Conservation (phyloP, 2,888 invertebrate species). For the Mongoloraphidia duomilia region DNA sequence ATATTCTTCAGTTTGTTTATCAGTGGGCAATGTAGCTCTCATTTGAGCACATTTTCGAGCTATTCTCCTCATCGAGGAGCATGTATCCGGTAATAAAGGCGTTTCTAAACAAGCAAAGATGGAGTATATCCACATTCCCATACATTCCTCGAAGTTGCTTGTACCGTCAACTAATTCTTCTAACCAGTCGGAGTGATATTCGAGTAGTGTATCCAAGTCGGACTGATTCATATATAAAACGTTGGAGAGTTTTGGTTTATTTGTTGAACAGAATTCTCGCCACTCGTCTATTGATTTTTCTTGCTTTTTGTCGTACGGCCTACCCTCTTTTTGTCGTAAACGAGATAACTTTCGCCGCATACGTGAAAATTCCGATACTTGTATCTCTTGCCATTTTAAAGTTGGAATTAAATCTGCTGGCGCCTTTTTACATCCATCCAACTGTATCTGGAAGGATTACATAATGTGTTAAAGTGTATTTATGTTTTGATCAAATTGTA, state of each 20-base stretch:
- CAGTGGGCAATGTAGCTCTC: conserved; percentile 29
- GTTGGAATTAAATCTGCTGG: conserved; percentile 31
- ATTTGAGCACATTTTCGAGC: conserved; percentile 46
- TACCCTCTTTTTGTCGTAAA: neutral
- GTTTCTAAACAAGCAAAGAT: conserved; percentile 46
- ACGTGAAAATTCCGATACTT: conserved; percentile 51
- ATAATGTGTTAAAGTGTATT: neutral
- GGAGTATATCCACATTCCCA: conserved; percentile 58
- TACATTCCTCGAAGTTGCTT: conserved; percentile 24
- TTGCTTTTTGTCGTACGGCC: neutral
- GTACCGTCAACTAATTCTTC: conserved; percentile 21
- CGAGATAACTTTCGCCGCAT: conserved; percentile 26
- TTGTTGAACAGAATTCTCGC: conserved; percentile 11
- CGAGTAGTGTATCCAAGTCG: conserved; percentile 30
- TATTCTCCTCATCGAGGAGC: conserved; percentile 44
- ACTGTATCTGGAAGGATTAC: conserved; percentile 19
- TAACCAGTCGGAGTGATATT: conserved; percentile 34
- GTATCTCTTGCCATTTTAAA: conserved; percentile 50
- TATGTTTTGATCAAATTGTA: too few relatives aligned
- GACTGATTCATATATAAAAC: conserved; percentile 33
- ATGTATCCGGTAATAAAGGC: conserved; percentile 53
- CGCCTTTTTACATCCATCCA: conserved; percentile 31
- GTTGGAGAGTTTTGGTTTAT: conserved; percentile 26
- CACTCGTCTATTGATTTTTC: conserved; percentile 5
- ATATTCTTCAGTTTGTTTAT: conserved; percentile 25